These are phyloP conservation scores for Tetraneura akinire DNA, from an alignment of 1,140 invertebrate species.

Conservation along the genomic window DNA sequence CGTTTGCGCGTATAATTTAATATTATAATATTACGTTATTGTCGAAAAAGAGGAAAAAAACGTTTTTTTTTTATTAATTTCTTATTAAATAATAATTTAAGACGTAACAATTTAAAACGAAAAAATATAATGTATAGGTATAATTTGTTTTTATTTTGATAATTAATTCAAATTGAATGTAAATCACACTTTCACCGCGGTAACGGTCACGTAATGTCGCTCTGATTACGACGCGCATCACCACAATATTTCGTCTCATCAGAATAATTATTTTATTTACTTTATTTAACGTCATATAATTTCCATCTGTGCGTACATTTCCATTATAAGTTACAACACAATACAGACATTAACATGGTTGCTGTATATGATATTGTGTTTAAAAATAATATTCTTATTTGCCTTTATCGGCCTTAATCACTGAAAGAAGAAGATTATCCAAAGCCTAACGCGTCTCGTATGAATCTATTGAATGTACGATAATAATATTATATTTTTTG, in stretches of 20 bases:
- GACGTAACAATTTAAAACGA: neutral
- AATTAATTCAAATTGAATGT: slow-evolving; percentile 32
- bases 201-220: slow-evolving; percentile 26
- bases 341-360: no score
- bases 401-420: no score
- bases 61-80: slow-evolving; percentile 27
- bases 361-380: no score
- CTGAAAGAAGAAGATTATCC: no score
- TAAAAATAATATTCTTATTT: no score
- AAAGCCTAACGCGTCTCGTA: no score
- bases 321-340: neutral
- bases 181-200: slow-evolving; percentile 37
- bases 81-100: neutral
- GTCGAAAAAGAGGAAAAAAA: no score
- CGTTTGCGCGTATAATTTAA: neutral
- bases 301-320: neutral
- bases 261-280: neutral
- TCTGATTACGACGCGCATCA: slow-evolving; percentile 26
- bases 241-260: neutral
- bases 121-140: neutral
- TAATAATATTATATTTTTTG: no score
- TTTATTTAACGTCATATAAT: neutral
- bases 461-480: no score
- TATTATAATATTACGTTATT: neutral
- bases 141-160: neutral